Percentiles rank a stretch among this genome's conserved stretches.
These are phyloP conservation scores for Drosophila mettleri DNA, from an alignment of 2,888 invertebrate genomes.

Conservation along the genomic window DNA sequence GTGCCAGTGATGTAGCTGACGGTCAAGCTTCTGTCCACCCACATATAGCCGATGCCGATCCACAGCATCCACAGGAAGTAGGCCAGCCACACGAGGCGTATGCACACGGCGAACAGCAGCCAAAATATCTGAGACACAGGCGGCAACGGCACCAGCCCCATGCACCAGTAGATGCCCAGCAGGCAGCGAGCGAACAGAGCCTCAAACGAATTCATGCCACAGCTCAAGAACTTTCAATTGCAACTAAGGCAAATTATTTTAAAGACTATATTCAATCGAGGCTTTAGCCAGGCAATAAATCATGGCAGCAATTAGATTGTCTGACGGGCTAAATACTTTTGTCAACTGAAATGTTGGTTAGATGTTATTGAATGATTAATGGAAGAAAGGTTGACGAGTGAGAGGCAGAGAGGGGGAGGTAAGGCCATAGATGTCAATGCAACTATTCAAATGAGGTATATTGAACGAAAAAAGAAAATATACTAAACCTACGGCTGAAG, in stretches of 20 bases:
- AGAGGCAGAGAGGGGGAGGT: background rate
- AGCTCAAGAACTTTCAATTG: background rate
- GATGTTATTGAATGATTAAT: background rate
- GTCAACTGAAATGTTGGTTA: background rate
- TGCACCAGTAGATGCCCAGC: slow-evolving; percentile 28
- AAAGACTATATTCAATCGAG: background rate
- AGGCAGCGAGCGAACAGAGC: slow-evolving; percentile 38
- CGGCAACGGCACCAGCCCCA: slow-evolving; percentile 57
- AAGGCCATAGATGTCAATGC: no score
- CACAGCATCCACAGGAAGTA: slow-evolving; percentile 39
- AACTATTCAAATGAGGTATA: no score
- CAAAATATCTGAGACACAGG: background rate
- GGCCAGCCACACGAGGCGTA: slow-evolving; percentile 46
- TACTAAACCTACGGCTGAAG: no score
- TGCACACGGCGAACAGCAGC: slow-evolving; percentile 22
- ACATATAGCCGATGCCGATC: background rate
- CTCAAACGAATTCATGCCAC: slow-evolving; percentile 55
- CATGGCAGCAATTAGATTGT: slow-evolving; percentile 11
- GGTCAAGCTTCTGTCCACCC: background rate
- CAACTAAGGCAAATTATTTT: slow-evolving; percentile 15
- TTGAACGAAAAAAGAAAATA: no score
- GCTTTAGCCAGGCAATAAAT: slow-evolving; percentile 28
- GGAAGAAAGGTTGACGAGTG: background rate
- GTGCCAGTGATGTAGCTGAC: slow-evolving; percentile 49
- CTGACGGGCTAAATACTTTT: slow-evolving; percentile 35